Percentiles rank a stretch among this genome's conserved stretches.
Evolutionary conservation across 2,888 invertebrate species (phyloP).

Genomic region (Sabatieria punctata): DNA sequence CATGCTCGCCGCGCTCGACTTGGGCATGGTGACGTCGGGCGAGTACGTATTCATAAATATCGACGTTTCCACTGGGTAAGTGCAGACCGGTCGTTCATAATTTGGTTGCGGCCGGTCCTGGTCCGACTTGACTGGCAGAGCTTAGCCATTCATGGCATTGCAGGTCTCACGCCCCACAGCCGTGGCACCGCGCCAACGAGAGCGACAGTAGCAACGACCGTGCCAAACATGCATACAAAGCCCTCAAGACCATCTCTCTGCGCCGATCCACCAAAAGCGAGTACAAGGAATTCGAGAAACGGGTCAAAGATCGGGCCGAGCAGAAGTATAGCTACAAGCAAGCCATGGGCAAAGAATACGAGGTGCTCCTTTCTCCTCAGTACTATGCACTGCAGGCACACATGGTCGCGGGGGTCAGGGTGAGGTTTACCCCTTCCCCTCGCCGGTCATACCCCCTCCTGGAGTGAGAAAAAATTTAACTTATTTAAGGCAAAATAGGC

Average conservation of each 20-base stretch:
- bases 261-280: constrained; percentile 45
- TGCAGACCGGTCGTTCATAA: too few species aligned
- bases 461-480: too few species aligned
- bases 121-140: neutral
- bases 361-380: too few species aligned
- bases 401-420: too few species aligned
- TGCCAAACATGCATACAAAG: constrained; percentile 63
- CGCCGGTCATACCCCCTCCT: too few species aligned
- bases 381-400: too few species aligned
- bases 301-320: constrained; percentile 39
- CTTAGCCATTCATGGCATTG: constrained; percentile 24
- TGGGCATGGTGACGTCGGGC: constrained; percentile 85
- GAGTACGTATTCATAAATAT: constrained; percentile 98
- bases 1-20: constrained; percentile 74
- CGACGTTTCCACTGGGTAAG: constrained; percentile 84
- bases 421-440: too few species aligned
- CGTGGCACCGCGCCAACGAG: constrained; percentile 66
- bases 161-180: constrained; percentile 36
- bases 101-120: too few species aligned
- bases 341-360: neutral
- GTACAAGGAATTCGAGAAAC: constrained; percentile 53
- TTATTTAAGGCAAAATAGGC: too few species aligned
- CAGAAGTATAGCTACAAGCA: constrained; percentile 19
- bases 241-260: constrained; percentile 66
- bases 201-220: constrained; percentile 56